Base-by-base conservation (phyloP, 2,797 vertebrate species). In the Acrocephalus scirpaceus region DNA sequence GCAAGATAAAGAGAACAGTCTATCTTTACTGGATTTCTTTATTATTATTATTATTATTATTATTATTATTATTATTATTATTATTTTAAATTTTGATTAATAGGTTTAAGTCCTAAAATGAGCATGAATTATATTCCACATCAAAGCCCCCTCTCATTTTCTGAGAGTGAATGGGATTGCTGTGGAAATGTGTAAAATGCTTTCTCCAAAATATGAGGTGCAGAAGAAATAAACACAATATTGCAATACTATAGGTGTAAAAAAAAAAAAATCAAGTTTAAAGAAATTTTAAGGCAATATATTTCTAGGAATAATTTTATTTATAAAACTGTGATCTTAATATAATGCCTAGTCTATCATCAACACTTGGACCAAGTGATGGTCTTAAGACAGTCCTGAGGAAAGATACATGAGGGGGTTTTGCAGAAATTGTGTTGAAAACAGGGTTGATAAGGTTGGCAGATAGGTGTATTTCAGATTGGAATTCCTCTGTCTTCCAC, bases 321-420 rank as follows among this genome's bases (percentile, higher is more conserved):
- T 76, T 76, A n/a, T 51, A 76, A 67, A 71, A 44, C 16, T 44
- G 3, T 64, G 36, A 51, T 47, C 11, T 61, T 29, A 32, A n/a
- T 47, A 7, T 29, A 92, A 48, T 20, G 4, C 2, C 50, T 64
- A 72, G 15, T 45, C 11, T 67, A 2, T 40, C 26, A 11, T 4
- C 6, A 64, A 45, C 3, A 34, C 2, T 18, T 29, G 9, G 26
- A 64, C n/a, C n/a, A n/a, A n/a, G n/a, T n/a, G n/a, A n/a, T n/a
- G n/a, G n/a, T n/a, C n/a, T n/a, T 76, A 60, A 72, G 34, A 22
- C 5, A 69, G 17, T 36, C 29, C 53, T 27, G 6, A 85, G 12
- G 26, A 45, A 69, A 73, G 25, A 70, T 16, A 26, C 0, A 0
- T 2, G 9, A 72, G 8, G 2, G 10, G 1, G 0, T 60, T 79